Percentiles rank a stretch among this genome's conserved stretches.
These are phyloP conservation scores for Hycleus cichorii DNA, from an alignment of 1,140 invertebrate genomes.

Conservation along the genomic window DNA sequence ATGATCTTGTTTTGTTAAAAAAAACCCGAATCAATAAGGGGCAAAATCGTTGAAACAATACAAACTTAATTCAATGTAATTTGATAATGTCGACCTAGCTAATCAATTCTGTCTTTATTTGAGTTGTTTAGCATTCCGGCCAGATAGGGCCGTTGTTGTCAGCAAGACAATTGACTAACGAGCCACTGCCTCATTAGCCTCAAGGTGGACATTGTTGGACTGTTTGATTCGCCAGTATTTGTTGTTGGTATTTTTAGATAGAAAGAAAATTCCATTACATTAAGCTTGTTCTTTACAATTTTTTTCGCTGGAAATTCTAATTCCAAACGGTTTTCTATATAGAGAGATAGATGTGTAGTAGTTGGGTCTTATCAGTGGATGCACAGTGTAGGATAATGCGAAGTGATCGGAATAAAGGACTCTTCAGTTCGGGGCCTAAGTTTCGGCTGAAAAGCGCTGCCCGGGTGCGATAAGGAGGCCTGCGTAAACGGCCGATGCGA, in stretches of 20 bases:
- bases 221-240: constrained; percentile 7
- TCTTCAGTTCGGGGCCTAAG: constrained; percentile 16
- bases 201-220: constrained; percentile 16
- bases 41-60: constrained; percentile 11
- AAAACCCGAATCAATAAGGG: not conserved
- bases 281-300: constrained; percentile 1
- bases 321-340: no score
- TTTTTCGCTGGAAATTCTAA: not conserved
- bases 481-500: constrained; percentile 20
- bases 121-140: constrained; percentile 29
- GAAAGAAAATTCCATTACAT: not conserved
- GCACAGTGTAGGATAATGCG: constrained; percentile 29
- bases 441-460: constrained; percentile 24
- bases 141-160: constrained; percentile 29
- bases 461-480: constrained; percentile 24
- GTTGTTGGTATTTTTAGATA: not conserved
- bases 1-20: not conserved
- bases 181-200: constrained; percentile 24
- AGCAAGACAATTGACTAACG: constrained; percentile 37
- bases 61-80: constrained; percentile 21
- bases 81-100: constrained; percentile 19
- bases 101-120: constrained; percentile 22
- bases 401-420: constrained; percentile 27
- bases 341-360: no score
- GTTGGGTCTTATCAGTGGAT: constrained; percentile 24